phyloP scores from a whole-genome alignment of 2,888 invertebrate species.

The Sphaerophoria taeniata region DNA sequence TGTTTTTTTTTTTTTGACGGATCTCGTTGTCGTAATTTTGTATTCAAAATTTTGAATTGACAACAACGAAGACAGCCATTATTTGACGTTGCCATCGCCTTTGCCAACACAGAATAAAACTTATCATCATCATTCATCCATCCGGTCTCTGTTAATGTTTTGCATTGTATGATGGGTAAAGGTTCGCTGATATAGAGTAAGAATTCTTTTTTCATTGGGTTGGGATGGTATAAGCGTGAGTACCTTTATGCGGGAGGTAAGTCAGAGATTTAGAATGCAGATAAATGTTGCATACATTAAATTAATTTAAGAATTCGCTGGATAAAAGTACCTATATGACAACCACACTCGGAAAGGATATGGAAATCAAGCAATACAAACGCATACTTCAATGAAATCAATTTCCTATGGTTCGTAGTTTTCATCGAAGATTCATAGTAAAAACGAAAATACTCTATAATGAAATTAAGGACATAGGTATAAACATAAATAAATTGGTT shows the following conservation, averaged over 20 bases:
- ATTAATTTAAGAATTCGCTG: slow-evolving; percentile 67
- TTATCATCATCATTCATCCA: slow-evolving; percentile 72
- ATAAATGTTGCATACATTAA: slow-evolving; percentile 72
- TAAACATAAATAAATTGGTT: too few species aligned
- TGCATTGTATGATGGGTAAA: slow-evolving; percentile 29
- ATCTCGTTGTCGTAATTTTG: slow-evolving; percentile 70
- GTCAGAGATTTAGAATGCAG: slow-evolving; percentile 48
- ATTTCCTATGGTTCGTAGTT: slow-evolving; percentile 30
- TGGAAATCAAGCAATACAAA: slow-evolving; percentile 66
- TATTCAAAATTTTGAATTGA: slow-evolving; percentile 73
- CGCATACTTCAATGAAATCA: slow-evolving; percentile 53
- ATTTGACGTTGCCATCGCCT: slow-evolving; percentile 72
- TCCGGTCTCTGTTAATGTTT: slow-evolving; percentile 60
- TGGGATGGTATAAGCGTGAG: neutral
- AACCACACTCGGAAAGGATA: slow-evolving; percentile 58
- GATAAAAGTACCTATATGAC: slow-evolving; percentile 34
- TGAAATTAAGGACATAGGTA: too few species aligned
- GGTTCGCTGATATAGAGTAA: neutral
- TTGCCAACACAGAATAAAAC: slow-evolving; percentile 54
- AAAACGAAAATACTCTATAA: too few species aligned
- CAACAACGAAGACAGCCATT: slow-evolving; percentile 70
- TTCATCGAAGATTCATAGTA: too few species aligned
- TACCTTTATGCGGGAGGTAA: slow-evolving; percentile 21
- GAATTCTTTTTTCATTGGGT: slow-evolving; percentile 29
- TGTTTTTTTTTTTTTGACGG: slow-evolving; percentile 64